Percentiles rank a stretch among this genome's conserved stretches.
Evolutionary conservation across 1,140 invertebrate genomes (phyloP).

Genomic region (Nephotettix cincticeps): DNA sequence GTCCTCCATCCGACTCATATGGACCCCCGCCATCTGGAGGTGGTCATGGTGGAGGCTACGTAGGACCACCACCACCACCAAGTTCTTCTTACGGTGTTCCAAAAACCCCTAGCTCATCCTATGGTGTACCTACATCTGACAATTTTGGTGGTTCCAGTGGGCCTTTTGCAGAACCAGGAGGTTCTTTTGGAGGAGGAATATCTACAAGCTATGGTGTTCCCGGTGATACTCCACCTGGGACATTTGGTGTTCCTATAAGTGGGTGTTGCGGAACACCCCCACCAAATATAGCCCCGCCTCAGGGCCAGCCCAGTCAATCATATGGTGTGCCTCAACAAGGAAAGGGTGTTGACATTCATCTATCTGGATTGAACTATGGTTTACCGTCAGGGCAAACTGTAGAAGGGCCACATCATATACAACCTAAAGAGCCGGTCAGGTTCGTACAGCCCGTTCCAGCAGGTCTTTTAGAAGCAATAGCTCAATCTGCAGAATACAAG

Average conservation of each 20-base stretch:
- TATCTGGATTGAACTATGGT: conserved; percentile 30
- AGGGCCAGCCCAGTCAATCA: not conserved
- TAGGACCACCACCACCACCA: conserved; percentile 18
- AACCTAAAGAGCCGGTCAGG: conserved; percentile 59
- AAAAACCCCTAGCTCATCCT: conserved; percentile 2
- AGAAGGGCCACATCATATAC: conserved; percentile 40
- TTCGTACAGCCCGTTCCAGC: conserved; percentile 68
- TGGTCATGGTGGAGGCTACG: conserved; percentile 8
- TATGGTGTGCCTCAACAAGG: conserved; percentile 8
- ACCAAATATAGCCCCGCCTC: conserved; percentile 34
- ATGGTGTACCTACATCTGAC: not conserved
- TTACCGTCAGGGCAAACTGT: conserved; percentile 41
- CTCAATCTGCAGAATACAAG: conserved; percentile 46
- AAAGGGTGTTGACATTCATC: not conserved
- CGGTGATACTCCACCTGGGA: conserved; percentile 30
- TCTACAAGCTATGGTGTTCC: conserved; percentile 17
- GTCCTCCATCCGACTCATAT: conserved; percentile 34
- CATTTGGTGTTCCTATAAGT: conserved; percentile 36
- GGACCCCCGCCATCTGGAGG: conserved; percentile 34
- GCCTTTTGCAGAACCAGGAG: conserved; percentile 15
- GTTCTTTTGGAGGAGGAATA: conserved; percentile 14
- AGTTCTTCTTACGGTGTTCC: not conserved
- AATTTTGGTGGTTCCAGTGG: conserved; percentile 21
- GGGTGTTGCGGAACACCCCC: conserved; percentile 40
- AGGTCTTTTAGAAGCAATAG: conserved; percentile 63